Percentiles rank a stretch among this genome's conserved stretches.
phyloP scores from a whole-genome alignment of 2,888 invertebrate species.

The Alsophila aescularia region DNA sequence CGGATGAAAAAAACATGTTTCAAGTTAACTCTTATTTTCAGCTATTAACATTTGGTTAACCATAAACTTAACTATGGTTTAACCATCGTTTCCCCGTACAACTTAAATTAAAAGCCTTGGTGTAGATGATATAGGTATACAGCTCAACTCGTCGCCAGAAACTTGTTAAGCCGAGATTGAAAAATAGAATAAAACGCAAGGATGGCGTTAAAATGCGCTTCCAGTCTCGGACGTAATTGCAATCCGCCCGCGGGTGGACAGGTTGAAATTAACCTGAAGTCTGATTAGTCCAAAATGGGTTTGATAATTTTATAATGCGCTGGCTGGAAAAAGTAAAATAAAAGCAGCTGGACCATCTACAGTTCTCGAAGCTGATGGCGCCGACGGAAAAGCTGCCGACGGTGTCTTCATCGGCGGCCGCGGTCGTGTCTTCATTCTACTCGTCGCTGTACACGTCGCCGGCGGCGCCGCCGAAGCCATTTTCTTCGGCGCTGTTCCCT shows the following conservation, averaged over 20 bases:
- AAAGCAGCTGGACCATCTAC: constrained; percentile 88
- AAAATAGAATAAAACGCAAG: constrained; percentile 61
- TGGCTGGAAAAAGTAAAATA: neutral
- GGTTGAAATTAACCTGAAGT: constrained; percentile 59
- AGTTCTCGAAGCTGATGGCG: constrained; percentile 86
- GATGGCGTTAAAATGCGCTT: constrained; percentile 10
- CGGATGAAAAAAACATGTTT: too few relatives aligned
- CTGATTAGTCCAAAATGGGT: constrained; percentile 39
- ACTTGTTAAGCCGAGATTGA: constrained; percentile 55
- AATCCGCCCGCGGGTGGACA: constrained; percentile 62
- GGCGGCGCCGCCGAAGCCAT: constrained; percentile 79
- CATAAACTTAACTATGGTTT: too few relatives aligned
- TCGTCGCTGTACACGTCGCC: constrained; percentile 87
- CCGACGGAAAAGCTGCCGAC: constrained; percentile 76
- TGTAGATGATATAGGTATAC: neutral
- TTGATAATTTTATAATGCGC: neutral
- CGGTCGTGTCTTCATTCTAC: constrained; percentile 88
- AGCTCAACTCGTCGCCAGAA: constrained; percentile 18
- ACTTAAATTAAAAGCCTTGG: too few relatives aligned
- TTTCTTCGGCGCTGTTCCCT: constrained; percentile 80
- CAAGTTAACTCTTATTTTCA: too few relatives aligned
- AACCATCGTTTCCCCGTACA: too few relatives aligned
- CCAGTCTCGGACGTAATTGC: constrained; percentile 38
- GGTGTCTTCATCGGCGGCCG: constrained; percentile 80
- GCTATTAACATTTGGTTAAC: too few relatives aligned